Percentiles rank a stretch among this genome's conserved stretches.
Evolutionary conservation across 2,113 vertebrate species (phyloP).

Genomic region (Rhinichthys klamathensis): DNA sequence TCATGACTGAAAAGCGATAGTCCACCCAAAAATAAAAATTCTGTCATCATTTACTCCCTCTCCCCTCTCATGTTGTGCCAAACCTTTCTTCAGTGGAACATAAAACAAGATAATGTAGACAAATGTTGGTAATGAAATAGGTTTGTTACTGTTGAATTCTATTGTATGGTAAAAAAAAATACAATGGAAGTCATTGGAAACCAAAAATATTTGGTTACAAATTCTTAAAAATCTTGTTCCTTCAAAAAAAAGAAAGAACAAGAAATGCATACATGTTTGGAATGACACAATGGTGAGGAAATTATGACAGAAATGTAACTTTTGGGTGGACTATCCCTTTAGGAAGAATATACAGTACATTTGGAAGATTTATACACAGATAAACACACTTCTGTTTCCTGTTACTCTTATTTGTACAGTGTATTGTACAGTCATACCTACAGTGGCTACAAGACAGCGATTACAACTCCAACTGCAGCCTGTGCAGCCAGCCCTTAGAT

Average conservation of each 20-base stretch:
- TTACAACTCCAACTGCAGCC: slow-evolving; percentile 87
- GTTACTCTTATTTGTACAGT: slow-evolving; percentile 70
- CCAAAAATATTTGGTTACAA: too few relatives aligned
- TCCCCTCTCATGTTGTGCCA: not conserved
- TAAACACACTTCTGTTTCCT: not conserved
- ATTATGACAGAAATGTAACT: too few relatives aligned
- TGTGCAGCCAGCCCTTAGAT: slow-evolving; percentile 80
- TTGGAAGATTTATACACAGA: not conserved
- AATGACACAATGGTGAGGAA: too few relatives aligned
- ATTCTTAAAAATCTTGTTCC: too few relatives aligned
- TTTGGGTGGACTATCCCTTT: not conserved
- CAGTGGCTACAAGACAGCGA: slow-evolving; percentile 95
- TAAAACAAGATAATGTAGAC: not conserved
- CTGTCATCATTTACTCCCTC: not conserved
- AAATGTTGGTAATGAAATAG: not conserved
- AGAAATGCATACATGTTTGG: too few relatives aligned
- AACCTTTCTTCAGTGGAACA: not conserved
- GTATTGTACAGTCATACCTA: slow-evolving; percentile 91
- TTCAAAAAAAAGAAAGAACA: too few relatives aligned
- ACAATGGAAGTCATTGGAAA: too few relatives aligned
- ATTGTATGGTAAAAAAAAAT: not conserved
- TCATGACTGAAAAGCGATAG: not conserved
- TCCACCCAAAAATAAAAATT: not conserved
- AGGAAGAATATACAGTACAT: not conserved
- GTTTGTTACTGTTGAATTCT: not conserved